Evolutionary conservation across 2,797 vertebrate species (phyloP).

Genomic region (Discoglossus pictus): DNA sequence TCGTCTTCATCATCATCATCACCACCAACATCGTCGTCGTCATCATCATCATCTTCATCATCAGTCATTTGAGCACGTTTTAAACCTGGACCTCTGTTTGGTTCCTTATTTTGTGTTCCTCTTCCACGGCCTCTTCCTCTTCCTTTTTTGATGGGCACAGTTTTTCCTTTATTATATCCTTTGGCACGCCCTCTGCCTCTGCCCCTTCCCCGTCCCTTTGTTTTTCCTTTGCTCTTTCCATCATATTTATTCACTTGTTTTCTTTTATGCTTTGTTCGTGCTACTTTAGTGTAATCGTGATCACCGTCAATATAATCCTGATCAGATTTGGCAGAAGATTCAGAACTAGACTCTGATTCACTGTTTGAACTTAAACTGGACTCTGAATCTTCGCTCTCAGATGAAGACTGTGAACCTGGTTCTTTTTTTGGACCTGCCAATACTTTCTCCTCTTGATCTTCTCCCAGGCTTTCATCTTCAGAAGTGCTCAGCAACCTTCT

Average conservation of each 20-base stretch:
- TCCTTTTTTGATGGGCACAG: conserved; percentile 67
- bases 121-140: conserved; percentile 67
- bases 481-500: conserved; percentile 69
- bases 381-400: conserved; percentile 76
- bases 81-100: conserved; percentile 64
- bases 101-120: conserved; percentile 64
- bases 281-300: conserved; percentile 95
- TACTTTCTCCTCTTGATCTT: conserved; percentile 61
- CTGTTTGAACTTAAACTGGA: conserved; percentile 66
- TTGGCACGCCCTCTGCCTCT: conserved; percentile 69
- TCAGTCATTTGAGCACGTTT: conserved; percentile 68
- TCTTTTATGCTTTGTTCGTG: conserved; percentile 73
- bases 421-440: conserved; percentile 67
- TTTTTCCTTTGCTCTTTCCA: conserved; percentile 70
- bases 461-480: conserved; percentile 66
- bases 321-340: conserved; percentile 78
- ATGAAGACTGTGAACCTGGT: conserved; percentile 71
- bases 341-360: conserved; percentile 72
- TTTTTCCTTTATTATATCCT: conserved; percentile 66
- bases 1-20: conserved; percentile 62
- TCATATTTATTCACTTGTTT: conserved; percentile 65
- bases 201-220: conserved; percentile 67
- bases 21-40: conserved; percentile 71
- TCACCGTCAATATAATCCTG: conserved; percentile 91
- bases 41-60: conserved; percentile 69